Conservation (phyloP, 2,113 vertebrate genomes). For the Buteo buteo region DNA sequence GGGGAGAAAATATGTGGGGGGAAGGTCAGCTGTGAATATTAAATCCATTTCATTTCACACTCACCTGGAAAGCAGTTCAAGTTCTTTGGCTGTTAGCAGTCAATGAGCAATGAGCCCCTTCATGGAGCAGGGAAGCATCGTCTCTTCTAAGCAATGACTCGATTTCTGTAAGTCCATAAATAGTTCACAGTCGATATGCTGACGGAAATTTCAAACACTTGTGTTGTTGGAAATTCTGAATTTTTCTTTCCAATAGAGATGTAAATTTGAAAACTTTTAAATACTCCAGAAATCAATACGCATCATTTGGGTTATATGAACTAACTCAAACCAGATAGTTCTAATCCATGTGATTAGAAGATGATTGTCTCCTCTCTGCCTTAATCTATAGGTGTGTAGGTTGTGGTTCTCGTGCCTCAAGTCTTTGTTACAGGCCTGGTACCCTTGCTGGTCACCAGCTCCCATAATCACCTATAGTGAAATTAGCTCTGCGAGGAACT, state of each 20-base stretch:
- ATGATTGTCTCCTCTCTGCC: not conserved
- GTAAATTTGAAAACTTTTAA: not conserved
- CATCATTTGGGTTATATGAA: not conserved
- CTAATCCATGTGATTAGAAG: not conserved
- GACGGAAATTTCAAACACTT: not conserved
- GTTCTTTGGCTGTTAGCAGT: not conserved
- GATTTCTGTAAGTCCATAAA: not conserved
- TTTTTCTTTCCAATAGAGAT: not conserved
- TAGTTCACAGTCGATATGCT: not conserved
- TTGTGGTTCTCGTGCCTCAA: not conserved
- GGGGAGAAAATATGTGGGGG: not conserved
- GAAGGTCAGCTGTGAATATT: not conserved
- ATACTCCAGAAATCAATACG: not conserved
- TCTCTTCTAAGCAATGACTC: not conserved
- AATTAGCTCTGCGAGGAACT: not conserved
- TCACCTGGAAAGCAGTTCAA: not conserved
- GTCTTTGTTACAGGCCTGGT: accelerated
- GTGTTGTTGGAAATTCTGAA: not conserved
- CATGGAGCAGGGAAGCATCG: not conserved
- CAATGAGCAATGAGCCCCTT: not conserved
- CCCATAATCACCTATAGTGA: not conserved
- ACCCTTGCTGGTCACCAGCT: not conserved
- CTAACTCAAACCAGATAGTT: not conserved
- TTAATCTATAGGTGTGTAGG: not conserved
- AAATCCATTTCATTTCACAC: not conserved